Evolutionary conservation across 64 coral and sea anemone genomes (phyloP).

Genomic region (Actinia equina): DNA sequence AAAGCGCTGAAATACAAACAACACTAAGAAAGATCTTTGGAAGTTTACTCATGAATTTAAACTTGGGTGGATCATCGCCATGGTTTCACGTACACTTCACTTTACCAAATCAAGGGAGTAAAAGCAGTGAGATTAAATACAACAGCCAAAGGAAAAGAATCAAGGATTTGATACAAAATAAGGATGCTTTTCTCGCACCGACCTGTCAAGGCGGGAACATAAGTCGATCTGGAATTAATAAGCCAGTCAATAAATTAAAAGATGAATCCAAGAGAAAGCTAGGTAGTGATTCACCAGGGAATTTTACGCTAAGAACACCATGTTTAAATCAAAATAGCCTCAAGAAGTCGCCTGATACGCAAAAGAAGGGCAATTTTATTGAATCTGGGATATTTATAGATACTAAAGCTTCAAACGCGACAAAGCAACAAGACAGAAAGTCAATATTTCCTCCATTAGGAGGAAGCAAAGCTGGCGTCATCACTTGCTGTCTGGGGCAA

Average conservation of each 20-base stretch:
- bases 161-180: constrained; percentile 29
- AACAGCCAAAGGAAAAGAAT: constrained; percentile 24
- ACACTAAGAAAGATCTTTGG: not conserved
- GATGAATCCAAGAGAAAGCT: not conserved
- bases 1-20: not conserved
- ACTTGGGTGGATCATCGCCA: constrained; percentile 5
- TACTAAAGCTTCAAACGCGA: not conserved
- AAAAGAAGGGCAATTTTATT: not conserved
- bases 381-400: not conserved
- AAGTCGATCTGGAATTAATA: not conserved
- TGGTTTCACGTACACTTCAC: constrained; percentile 8
- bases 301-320: not conserved
- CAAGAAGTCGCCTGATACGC: not conserved
- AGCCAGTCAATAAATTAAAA: not conserved
- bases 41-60: constrained; percentile 11
- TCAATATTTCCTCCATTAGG: constrained; percentile 3
- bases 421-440: not conserved
- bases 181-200: constrained; percentile 18
- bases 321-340: not conserved
- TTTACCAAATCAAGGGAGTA: constrained; percentile 1
- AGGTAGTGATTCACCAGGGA: not conserved
- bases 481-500: not conserved
- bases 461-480: not conserved
- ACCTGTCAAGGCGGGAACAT: not conserved
- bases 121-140: not conserved